phyloP scores from a whole-genome alignment of 2,888 invertebrate genomes.

The Drosophila emarginata region DNA sequence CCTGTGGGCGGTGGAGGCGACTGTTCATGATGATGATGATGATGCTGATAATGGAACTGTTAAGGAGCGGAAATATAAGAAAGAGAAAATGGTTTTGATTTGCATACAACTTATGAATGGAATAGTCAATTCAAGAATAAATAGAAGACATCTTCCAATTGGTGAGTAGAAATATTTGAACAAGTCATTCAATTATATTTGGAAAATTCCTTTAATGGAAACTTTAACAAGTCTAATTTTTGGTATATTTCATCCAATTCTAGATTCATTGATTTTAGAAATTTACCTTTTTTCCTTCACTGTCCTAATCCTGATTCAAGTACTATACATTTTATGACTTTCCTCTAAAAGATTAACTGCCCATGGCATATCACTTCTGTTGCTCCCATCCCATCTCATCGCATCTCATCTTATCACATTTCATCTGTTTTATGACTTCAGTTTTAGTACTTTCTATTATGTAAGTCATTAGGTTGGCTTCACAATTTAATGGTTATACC shows the following conservation, averaged over 20 bases:
- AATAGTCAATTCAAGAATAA: neutral
- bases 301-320: neutral
- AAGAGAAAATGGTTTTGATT: neutral
- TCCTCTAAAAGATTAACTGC: slow-evolving; percentile 40
- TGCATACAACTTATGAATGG: neutral
- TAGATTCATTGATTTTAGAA: too few species aligned
- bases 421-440: slow-evolving; percentile 63
- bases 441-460: slow-evolving; percentile 64
- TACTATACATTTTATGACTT: slow-evolving; percentile 27
- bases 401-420: slow-evolving; percentile 52
- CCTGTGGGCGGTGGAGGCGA: neutral
- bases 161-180: too few species aligned
- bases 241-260: too few species aligned
- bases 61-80: neutral
- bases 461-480: slow-evolving; percentile 58
- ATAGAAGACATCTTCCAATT: neutral
- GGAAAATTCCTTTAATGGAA: too few species aligned
- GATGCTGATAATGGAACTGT: neutral
- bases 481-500: slow-evolving; percentile 55
- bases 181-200: too few species aligned
- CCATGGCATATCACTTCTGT: slow-evolving; percentile 14
- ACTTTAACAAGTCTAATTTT: too few species aligned
- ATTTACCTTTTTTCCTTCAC: too few species aligned
- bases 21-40: neutral
- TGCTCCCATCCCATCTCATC: slow-evolving; percentile 49